Percentiles rank a stretch among this genome's conserved stretches.
phyloP scores from a whole-genome alignment of 2,113 vertebrate genomes.

The Ophthalmolycus amberensis region DNA sequence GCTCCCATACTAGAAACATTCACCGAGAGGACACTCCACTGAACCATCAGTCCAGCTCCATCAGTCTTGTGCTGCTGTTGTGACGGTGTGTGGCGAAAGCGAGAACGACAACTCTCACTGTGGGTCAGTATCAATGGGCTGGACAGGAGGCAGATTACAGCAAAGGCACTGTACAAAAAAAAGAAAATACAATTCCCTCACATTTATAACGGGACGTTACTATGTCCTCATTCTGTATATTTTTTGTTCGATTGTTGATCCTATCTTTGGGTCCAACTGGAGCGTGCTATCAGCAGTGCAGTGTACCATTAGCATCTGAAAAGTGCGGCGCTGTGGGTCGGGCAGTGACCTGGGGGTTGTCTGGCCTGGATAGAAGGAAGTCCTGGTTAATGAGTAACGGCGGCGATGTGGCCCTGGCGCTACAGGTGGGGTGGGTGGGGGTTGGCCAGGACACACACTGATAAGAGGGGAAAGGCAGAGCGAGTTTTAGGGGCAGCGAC shows the following conservation, averaged over 20 bases:
- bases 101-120: background rate
- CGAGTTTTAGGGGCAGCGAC: conserved; percentile 47
- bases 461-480: conserved; percentile 64
- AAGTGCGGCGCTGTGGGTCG: conserved; percentile 45
- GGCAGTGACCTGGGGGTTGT: conserved; percentile 80
- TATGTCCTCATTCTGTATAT: background rate
- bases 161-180: background rate
- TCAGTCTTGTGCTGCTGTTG: conserved; percentile 32
- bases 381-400: conserved; percentile 80
- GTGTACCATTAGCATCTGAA: conserved; percentile 37
- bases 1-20: background rate
- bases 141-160: background rate
- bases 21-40: background rate
- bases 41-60: background rate
- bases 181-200: too few relatives aligned
- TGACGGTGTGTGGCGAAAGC: conserved; percentile 13
- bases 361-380: conserved; percentile 81
- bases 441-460: conserved; percentile 60
- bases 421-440: conserved; percentile 74
- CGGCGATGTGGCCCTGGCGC: conserved; percentile 69
- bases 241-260: background rate
- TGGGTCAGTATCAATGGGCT: background rate
- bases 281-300: background rate
- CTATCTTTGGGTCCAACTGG: background rate
- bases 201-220: background rate